Conservation (phyloP, 2,797 vertebrate species). For the Molossus alvarezi region DNA sequence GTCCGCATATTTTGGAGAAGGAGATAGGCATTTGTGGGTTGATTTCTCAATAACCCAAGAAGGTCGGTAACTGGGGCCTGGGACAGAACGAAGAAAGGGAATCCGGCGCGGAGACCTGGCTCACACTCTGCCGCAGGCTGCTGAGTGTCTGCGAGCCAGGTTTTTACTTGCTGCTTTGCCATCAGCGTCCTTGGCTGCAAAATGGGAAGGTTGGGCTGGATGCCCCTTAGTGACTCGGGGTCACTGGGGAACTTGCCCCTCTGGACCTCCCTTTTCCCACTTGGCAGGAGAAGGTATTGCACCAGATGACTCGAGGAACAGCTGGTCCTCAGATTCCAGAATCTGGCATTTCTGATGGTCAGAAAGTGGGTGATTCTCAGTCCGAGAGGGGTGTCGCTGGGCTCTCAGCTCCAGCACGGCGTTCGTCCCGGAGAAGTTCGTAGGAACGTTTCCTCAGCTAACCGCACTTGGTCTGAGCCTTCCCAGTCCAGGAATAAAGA, state of each 20-base stretch:
- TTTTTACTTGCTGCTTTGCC: not conserved
- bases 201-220: not conserved
- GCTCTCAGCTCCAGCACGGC: accelerated
- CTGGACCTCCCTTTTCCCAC: not conserved
- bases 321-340: not conserved
- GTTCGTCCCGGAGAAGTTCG: not conserved
- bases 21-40: not conserved
- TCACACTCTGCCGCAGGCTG: not conserved
- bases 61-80: not conserved
- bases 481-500: not conserved
- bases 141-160: not conserved
- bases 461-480: not conserved
- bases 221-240: not conserved
- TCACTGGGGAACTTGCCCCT: not conserved
- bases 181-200: not conserved
- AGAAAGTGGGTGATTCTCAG: accelerated
- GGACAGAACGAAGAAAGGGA: not conserved
- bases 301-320: not conserved
- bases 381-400: accelerated
- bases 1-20: conserved; percentile 38
- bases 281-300: not conserved
- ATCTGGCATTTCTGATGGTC: not conserved
- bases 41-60: conserved; percentile 25
- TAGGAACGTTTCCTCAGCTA: not conserved
- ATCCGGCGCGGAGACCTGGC: not conserved